Base-by-base conservation (phyloP, 1,140 invertebrate genomes). In the Drosophila parabipectinata region DNA sequence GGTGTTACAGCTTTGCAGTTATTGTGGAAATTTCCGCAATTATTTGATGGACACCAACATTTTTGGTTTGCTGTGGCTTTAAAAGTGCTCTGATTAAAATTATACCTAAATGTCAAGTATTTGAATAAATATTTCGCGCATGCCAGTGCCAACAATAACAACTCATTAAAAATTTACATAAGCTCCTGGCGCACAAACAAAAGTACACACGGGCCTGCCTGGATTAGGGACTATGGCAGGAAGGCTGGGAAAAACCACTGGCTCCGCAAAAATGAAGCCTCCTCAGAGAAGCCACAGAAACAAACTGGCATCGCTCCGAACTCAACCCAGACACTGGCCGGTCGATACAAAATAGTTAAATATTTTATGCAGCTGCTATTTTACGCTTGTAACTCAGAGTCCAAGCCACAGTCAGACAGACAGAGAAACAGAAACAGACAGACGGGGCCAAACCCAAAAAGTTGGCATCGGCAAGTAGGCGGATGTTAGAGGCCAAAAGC, bases 311-410 rank as follows among this genome's bases (percentile, higher is more conserved):
- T 64, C 14, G 28, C 37, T 3, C 15, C 18, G 4, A 26, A 52
- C 37, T 8, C 37, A 15, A 26, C 18, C 37, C 59, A 56, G 44
- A 63, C 48, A 51, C 44, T 26, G 44, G 2, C 8, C 66, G 77
- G 73, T 71, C 79, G 68, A 82, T 82, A 82, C 79, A 50, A 78
- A 68, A 78, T 51, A 60, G 77, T 81, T 85, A 62, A 85, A 85
- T 85, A 87, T 80, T 85, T 85, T 57, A 85, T 85, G 82, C 57
- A 64, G 75, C 73, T 87, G 81, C 82, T 81, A 87, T 85, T 85
- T 85, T 69, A 85, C 81, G 81, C 81, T 87, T 85, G 81, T 85
- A 87, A 85, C 87, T 85, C 81, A 81, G 72, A 87, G 66, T 50
- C 64, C 60, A 50, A 80, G 61, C 81, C 81, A 67, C 81, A 87